Evolutionary conservation across 2,113 vertebrate genomes (phyloP), one percentile per base, ranked within the genome.

Genomic region (Tapirus terrestris): DNA sequence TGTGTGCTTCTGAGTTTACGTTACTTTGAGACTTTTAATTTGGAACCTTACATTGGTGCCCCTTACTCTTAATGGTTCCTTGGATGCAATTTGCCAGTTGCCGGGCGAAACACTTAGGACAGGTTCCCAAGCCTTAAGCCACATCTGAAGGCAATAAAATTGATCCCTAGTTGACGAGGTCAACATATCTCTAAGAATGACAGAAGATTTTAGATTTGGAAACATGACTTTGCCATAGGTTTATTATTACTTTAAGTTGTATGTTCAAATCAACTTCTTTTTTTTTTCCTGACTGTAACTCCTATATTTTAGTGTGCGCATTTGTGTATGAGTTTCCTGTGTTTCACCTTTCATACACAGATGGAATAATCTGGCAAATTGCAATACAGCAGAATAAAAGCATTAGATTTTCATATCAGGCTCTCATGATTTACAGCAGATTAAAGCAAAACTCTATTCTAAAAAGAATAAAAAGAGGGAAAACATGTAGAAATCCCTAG

Each of bases 381-480:
- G 56, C 23, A 86, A 90, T 45, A 88, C 0, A 76, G 89, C 70
- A n/a, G 77, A 51, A 92, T 97, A 51, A 96, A 97, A 97, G 76
- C 90, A 93, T 88, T 90, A 83, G 70, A 70, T 98, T 97, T 98
- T 95, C 70, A 20, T 81, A 92, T 72, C 81, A 89, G 53, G 12
- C 83, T 98, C 60, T 43, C 43, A 14, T 89, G 95, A 97, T 94
- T 98, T 90, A 82, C 1, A 82, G 43, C 0, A 1, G 91, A 81
- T 93, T 97, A 80, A 87, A 95, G 58, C 65, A 92, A 96, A 96
- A 85, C 39, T 18, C 53, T 89, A 23, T 53, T 92, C 16, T 67
- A 92, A 58, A 53, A 53, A 14, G 51, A 53, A 53, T 12, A 89
- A 84, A 90, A 65, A 29, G 14, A 97, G 96, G 92, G 91, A 8